Conservation (phyloP, 2,113 vertebrate species). For the Eudorcas thomsonii region DNA sequence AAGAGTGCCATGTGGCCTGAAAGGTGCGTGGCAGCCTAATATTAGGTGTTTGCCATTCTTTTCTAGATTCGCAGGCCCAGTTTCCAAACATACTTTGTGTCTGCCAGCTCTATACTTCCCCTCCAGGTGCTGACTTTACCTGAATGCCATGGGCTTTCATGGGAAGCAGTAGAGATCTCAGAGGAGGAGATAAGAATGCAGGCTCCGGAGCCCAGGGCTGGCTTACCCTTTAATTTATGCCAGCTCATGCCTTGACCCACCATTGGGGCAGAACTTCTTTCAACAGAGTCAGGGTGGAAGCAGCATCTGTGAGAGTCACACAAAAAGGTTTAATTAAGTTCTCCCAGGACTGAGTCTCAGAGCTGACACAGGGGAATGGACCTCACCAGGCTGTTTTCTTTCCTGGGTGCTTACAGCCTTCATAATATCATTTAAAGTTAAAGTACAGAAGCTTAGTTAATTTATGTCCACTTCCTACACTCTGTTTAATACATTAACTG, state of each 20-base stretch:
- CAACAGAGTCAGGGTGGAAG: not conserved
- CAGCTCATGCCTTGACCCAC: constrained; percentile 53
- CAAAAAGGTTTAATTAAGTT: constrained; percentile 43
- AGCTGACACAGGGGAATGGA: not conserved
- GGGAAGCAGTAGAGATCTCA: not conserved
- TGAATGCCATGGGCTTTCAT: not conserved
- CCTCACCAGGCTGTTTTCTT: constrained; percentile 47
- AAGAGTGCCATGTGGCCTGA: not conserved
- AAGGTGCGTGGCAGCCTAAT: not conserved
- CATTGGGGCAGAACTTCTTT: constrained; percentile 21
- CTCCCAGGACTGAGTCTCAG: constrained; percentile 3
- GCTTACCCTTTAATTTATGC: constrained; percentile 67
- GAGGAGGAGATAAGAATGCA: not conserved
- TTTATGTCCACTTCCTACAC: constrained; percentile 70
- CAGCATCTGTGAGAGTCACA: constrained; percentile 32
- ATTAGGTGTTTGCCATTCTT: not conserved
- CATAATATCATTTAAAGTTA: constrained; percentile 67
- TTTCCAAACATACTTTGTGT: not conserved
- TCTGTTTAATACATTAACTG: constrained; percentile 63
- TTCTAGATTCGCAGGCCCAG: not conserved
- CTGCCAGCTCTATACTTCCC: not conserved
- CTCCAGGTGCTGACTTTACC: not conserved
- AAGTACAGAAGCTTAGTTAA: constrained; percentile 78
- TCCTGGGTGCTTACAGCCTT: constrained; percentile 42
- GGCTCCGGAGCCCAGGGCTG: not conserved